Percentiles rank a stretch among this genome's conserved stretches.
These are phyloP conservation scores for Clepsis dumicolana DNA, from an alignment of 2,888 invertebrate genomes.

Conservation along the genomic window DNA sequence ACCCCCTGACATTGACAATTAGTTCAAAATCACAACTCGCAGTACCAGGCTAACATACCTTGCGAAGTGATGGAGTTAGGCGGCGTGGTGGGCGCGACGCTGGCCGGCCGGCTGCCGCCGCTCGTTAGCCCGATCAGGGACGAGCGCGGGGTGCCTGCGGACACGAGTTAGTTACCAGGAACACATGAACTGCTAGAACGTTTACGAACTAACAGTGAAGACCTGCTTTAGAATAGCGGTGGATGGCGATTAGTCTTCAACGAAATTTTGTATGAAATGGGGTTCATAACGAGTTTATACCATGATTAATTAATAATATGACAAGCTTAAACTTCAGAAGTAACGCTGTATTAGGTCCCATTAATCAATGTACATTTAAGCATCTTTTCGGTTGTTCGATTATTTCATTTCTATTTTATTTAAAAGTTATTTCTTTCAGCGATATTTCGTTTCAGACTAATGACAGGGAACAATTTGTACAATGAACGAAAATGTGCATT, in stretches of 20 bases:
- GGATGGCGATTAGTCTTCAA: background rate
- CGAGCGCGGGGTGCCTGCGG: slow-evolving; percentile 92
- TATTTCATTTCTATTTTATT: too few species aligned
- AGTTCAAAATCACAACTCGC: background rate
- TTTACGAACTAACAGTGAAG: background rate
- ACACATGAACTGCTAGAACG: background rate
- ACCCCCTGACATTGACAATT: background rate
- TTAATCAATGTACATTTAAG: too few species aligned
- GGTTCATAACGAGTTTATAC: background rate
- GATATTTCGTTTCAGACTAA: too few species aligned
- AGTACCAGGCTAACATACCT: slow-evolving; percentile 57
- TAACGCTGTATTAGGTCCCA: too few species aligned
- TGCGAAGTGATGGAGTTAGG: slow-evolving; percentile 86
- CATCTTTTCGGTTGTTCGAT: too few species aligned
- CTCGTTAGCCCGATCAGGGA: slow-evolving; percentile 93
- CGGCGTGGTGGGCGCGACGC: slow-evolving; percentile 88
- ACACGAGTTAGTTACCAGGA: slow-evolving; percentile 14
- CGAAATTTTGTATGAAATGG: background rate
- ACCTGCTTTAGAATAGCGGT: background rate
- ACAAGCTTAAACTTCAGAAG: too few species aligned
- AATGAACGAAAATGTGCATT: background rate
- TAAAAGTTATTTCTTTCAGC: too few species aligned
- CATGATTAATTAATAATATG: too few species aligned
- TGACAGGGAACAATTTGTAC: background rate
- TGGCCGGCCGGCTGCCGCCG: slow-evolving; percentile 90